These are phyloP conservation scores for Cebus imitator DNA, from an alignment of 2,113 vertebrate species.

Conservation along the genomic window DNA sequence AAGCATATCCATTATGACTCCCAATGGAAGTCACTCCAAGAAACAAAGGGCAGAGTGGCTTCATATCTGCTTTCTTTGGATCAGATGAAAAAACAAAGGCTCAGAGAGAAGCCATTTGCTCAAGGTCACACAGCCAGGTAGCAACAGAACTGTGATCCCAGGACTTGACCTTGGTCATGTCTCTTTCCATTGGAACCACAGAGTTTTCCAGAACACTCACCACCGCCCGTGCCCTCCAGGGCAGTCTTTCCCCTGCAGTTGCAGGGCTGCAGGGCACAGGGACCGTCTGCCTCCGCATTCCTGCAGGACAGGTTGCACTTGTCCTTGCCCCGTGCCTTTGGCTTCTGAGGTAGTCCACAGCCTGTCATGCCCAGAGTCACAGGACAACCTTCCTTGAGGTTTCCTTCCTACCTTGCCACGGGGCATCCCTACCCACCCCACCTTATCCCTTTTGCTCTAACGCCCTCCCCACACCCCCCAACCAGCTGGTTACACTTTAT, in stretches of 20 bases:
- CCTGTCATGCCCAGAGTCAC: background rate
- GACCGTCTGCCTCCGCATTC: background rate
- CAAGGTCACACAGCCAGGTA: background rate
- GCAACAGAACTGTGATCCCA: background rate
- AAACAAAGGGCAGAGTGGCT: background rate
- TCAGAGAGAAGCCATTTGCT: background rate
- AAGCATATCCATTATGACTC: background rate
- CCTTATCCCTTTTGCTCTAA: background rate
- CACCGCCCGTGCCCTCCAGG: background rate
- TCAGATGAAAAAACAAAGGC: background rate
- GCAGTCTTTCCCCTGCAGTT: background rate
- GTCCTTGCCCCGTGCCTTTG: background rate
- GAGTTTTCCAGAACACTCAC: background rate
- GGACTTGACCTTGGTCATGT: fast-evolving
- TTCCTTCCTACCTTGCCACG: background rate
- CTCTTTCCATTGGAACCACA: background rate
- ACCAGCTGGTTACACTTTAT: background rate
- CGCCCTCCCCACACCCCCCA: background rate
- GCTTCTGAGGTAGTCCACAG: background rate
- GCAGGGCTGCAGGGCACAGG: background rate
- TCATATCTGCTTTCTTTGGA: background rate
- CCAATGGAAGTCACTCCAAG: background rate
- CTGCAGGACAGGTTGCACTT: fast-evolving
- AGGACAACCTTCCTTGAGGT: too few relatives aligned
- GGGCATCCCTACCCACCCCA: background rate